Conservation (phyloP, 2,797 vertebrate species). For the Cryptoblepharus egeriae region DNA sequence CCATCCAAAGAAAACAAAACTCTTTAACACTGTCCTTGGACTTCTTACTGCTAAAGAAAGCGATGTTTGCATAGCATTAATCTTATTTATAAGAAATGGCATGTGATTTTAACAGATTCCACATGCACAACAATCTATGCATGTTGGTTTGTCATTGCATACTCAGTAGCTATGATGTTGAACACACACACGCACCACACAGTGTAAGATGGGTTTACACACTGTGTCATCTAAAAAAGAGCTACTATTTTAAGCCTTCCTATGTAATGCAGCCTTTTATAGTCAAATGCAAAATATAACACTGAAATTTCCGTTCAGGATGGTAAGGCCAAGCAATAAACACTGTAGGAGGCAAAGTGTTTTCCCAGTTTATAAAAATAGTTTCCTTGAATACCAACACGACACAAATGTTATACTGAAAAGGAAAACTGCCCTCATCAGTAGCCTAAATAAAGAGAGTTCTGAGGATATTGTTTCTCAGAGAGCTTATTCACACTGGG, state of each 20-base stretch:
- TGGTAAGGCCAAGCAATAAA: neutral
- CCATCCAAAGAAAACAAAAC: neutral
- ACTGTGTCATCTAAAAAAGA: neutral
- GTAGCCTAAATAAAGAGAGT: constrained; percentile 12
- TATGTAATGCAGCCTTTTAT: neutral
- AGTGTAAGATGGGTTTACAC: neutral
- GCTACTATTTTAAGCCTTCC: neutral
- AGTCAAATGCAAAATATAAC: constrained; percentile 22
- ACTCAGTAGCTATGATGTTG: too few relatives aligned
- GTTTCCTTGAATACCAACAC: constrained; percentile 5
- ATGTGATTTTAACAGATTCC: too few relatives aligned
- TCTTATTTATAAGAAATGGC: too few relatives aligned
- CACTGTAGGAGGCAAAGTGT: neutral
- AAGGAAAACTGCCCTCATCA: constrained; percentile 21
- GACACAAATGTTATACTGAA: constrained; percentile 1
- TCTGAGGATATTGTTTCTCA: constrained; percentile 20
- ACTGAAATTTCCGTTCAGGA: constrained; percentile 4
- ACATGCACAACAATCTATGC: too few relatives aligned
- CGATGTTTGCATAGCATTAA: neutral
- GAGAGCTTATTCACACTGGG: constrained; percentile 8
- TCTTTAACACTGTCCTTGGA: too few relatives aligned
- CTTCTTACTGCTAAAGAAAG: neutral
- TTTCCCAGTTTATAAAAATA: constrained; percentile 7
- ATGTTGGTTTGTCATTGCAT: too few relatives aligned
- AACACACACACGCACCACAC: neutral